These are phyloP conservation scores for Leptinotarsa rubiginosa DNA, from an alignment of 2,888 invertebrate species.

Conservation along the genomic window DNA sequence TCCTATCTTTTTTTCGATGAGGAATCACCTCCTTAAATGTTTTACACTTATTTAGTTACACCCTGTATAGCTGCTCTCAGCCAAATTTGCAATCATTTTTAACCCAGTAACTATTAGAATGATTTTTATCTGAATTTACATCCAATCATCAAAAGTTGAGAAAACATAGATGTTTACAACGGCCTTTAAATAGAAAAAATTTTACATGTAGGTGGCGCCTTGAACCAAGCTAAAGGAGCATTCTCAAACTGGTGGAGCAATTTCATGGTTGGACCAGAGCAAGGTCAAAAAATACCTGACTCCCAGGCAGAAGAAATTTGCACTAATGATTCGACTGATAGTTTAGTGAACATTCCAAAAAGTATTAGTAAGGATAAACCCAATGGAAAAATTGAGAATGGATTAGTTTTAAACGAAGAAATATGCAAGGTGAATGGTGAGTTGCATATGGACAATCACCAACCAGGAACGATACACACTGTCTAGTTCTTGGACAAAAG, in stretches of 20 bases:
- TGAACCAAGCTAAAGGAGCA: conserved; percentile 89
- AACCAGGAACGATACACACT: conserved; percentile 59
- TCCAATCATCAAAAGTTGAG: neutral
- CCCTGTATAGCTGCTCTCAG: too few relatives aligned
- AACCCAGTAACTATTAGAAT: too few relatives aligned
- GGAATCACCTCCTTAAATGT: too few relatives aligned
- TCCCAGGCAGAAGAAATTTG: conserved; percentile 39
- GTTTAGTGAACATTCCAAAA: conserved; percentile 47
- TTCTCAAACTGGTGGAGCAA: conserved; percentile 89
- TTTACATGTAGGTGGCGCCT: conserved; percentile 76
- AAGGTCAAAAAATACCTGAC: conserved; percentile 56
- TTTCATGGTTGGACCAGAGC: conserved; percentile 70
- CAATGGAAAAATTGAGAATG: conserved; percentile 39
- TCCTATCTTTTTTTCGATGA: too few relatives aligned
- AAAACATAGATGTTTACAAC: neutral
- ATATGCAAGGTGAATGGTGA: conserved; percentile 39
- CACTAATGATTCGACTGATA: conserved; percentile 40
- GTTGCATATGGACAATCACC: conserved; percentile 41
- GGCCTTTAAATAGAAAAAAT: neutral
- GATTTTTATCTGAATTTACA: too few relatives aligned
- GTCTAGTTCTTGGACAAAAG: conserved; percentile 50
- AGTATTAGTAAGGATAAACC: conserved; percentile 50
- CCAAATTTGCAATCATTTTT: too few relatives aligned
- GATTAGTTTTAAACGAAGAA: conserved; percentile 44
- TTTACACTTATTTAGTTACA: too few relatives aligned